These are phyloP conservation scores for Nomada goodeniana DNA, from an alignment of 2,888 invertebrate species.

Conservation along the genomic window DNA sequence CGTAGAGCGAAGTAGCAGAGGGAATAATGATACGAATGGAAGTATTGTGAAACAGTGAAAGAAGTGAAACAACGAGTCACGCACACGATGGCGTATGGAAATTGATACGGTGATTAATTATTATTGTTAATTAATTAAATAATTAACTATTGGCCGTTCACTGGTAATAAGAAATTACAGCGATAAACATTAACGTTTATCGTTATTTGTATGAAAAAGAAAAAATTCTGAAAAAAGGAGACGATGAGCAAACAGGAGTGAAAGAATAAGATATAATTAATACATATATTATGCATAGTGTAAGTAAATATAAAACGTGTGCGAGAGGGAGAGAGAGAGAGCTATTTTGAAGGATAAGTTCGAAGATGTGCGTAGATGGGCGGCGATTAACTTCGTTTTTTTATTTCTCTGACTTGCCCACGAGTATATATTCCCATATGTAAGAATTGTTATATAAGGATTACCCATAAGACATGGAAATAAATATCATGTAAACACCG, in stretches of 20 bases:
- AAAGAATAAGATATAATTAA: conserved; percentile 34
- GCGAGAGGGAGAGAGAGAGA: conserved; percentile 42
- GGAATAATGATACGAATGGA: background rate
- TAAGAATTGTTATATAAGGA: conserved; percentile 75
- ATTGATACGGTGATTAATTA: conserved; percentile 28
- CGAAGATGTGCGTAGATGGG: conserved; percentile 61
- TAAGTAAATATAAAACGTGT: conserved; percentile 18
- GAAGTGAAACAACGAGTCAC: conserved; percentile 49
- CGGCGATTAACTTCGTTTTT: conserved; percentile 76
- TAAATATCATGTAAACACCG: conserved; percentile 79
- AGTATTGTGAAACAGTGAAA: background rate
- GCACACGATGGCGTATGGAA: conserved; percentile 59
- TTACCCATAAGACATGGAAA: conserved; percentile 76
- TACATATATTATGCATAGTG: conserved; percentile 9
- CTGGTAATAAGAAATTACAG: conserved; percentile 65
- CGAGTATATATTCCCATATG: conserved; percentile 75
- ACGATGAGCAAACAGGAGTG: conserved; percentile 25
- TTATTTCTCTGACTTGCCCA: conserved; percentile 77
- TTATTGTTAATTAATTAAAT: conserved; percentile 47
- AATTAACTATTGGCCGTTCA: conserved; percentile 64
- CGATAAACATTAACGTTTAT: conserved; percentile 67
- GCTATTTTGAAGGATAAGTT: conserved; percentile 66
- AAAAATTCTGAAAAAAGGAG: conserved; percentile 58
- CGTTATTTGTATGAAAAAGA: conserved; percentile 74
- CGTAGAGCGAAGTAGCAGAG: too few species aligned